Percentiles rank a stretch among this genome's conserved stretches.
phyloP scores from a whole-genome alignment of 2,797 vertebrate species.

The Lophotriccus pileatus region DNA sequence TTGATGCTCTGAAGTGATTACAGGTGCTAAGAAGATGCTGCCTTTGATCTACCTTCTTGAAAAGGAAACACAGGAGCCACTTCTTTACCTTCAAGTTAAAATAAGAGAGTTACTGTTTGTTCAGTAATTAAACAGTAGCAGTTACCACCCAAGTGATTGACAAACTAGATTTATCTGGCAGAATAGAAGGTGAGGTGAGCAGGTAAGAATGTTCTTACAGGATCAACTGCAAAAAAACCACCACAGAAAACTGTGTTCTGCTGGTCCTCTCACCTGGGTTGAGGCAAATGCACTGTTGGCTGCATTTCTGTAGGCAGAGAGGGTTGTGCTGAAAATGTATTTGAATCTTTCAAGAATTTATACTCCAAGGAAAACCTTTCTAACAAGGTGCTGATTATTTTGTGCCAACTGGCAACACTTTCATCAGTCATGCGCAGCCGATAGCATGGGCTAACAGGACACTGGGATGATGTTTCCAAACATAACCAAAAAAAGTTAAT shows the following conservation, averaged over 20 bases:
- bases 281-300: neutral
- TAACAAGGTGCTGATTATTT: neutral
- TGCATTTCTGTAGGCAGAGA: neutral
- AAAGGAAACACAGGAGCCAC: neutral
- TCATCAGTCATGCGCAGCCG: neutral
- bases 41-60: neutral
- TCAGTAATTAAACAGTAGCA: neutral
- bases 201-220: neutral
- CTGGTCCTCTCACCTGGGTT: fast-evolving
- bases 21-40: neutral
- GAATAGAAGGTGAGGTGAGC: neutral
- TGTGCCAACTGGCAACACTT: neutral
- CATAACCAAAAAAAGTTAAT: neutral
- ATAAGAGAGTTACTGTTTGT: neutral
- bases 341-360: neutral
- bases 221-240: neutral
- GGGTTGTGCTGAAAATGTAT: neutral
- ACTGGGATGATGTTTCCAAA: neutral
- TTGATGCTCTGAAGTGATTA: neutral
- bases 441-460: neutral
- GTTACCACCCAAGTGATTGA: neutral
- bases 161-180: neutral
- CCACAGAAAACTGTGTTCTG: neutral
- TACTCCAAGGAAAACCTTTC: neutral
- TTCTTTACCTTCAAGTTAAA: neutral